Conservation (phyloP, 92 coral and sea anemone genomes). For the Epizoanthus rinbou region DNA sequence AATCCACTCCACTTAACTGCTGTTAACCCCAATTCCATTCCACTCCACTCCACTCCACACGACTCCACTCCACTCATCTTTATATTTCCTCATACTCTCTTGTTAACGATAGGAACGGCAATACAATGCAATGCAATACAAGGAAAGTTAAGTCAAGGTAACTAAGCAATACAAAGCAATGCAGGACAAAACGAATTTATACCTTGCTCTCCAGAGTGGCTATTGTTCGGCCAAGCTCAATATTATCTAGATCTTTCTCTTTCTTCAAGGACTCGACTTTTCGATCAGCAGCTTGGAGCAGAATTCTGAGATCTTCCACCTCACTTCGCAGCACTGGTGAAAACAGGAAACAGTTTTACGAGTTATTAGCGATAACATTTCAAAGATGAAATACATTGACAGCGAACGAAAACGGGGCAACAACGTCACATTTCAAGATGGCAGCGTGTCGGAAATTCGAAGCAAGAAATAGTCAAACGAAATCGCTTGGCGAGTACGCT, state of each 20-base stretch:
- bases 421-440: no score
- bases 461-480: no score
- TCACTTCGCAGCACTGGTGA: slow-evolving; percentile 86
- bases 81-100: neutral
- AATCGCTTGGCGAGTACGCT: no score
- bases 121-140: no score
- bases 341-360: neutral
- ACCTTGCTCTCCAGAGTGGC: slow-evolving; percentile 97
- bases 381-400: no score
- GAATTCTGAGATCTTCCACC: slow-evolving; percentile 82
- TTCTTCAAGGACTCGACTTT: slow-evolving; percentile 85
- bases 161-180: no score
- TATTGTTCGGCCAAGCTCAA: slow-evolving; percentile 76
- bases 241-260: slow-evolving; percentile 87
- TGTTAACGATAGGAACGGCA: neutral
- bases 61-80: neutral
- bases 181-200: neutral
- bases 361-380: neutral
- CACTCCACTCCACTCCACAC: neutral
- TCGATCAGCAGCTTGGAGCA: slow-evolving; percentile 89
- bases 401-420: neutral
- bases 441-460: no score
- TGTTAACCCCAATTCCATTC: no score
- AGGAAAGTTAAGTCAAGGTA: no score
- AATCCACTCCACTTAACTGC: no score